phyloP scores from a whole-genome alignment of 2,797 vertebrate species.

The Eutrigla gurnardus region DNA sequence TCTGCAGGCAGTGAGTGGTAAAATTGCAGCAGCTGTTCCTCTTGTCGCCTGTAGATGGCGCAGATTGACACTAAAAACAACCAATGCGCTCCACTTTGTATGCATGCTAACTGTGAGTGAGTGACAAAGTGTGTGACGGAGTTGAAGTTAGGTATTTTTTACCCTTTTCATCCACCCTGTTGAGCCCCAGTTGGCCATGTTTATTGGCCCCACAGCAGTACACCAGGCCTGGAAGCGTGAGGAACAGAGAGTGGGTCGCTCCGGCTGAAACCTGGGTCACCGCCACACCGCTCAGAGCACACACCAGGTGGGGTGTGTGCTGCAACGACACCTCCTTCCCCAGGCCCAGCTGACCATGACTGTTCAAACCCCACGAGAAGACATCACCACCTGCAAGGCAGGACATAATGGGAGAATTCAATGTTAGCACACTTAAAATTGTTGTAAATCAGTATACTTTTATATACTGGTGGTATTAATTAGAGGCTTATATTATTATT shows the following conservation, averaged over 20 bases:
- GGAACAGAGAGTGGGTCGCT: slow-evolving; percentile 86
- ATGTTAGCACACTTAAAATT: background rate
- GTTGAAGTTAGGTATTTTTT: background rate
- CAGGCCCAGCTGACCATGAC: slow-evolving; percentile 88
- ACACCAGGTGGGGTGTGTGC: slow-evolving; percentile 58
- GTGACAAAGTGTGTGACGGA: background rate
- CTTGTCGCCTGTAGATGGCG: background rate
- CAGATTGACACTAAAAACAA: background rate
- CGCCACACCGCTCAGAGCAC: slow-evolving; percentile 85
- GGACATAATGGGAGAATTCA: background rate
- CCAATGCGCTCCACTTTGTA: background rate
- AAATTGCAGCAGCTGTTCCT: background rate
- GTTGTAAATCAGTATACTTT: background rate
- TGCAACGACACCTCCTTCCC: slow-evolving; percentile 71
- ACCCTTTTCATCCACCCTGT: slow-evolving; percentile 81
- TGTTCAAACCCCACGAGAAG: slow-evolving; percentile 90
- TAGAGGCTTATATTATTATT: background rate
- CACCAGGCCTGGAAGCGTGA: slow-evolving; percentile 87
- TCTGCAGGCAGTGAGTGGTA: background rate
- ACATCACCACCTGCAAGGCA: slow-evolving; percentile 85
- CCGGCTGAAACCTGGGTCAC: slow-evolving; percentile 88
- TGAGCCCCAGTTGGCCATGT: slow-evolving; percentile 89
- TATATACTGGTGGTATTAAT: background rate
- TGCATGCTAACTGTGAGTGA: background rate
- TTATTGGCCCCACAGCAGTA: slow-evolving; percentile 92